These are phyloP conservation scores for Scartelaos histophorus DNA, from an alignment of 2,113 vertebrate species.

Conservation along the genomic window DNA sequence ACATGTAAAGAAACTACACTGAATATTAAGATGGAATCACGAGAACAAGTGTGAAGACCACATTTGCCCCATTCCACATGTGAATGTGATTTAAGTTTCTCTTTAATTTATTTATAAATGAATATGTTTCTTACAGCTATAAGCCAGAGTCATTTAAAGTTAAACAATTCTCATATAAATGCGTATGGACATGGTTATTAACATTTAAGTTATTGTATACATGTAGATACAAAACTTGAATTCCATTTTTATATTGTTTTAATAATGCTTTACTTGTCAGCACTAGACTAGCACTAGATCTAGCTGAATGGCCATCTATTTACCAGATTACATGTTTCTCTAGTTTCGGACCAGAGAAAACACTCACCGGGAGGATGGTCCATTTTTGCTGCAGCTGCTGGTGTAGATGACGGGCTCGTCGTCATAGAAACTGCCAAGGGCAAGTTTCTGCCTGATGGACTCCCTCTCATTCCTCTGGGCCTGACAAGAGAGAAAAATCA, in stretches of 20 bases:
- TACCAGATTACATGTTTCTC: background rate
- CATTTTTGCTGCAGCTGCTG: conserved; percentile 92
- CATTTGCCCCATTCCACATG: background rate
- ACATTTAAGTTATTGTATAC: no score
- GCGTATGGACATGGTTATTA: no score
- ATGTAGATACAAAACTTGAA: no score
- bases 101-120: background rate
- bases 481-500: conserved; percentile 67
- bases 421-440: conserved; percentile 97
- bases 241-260: no score
- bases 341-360: background rate
- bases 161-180: no score
- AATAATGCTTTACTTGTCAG: background rate
- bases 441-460: conserved; percentile 98
- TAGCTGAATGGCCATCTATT: background rate
- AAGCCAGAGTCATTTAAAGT: no score
- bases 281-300: background rate
- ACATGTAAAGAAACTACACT: background rate
- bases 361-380: conserved; percentile 88
- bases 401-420: conserved; percentile 96
- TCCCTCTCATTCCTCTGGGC: conserved; percentile 98
- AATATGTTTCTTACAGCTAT: background rate
- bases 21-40: background rate
- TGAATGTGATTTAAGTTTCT: background rate
- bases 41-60: background rate